A percentile compares a stretch with the other conserved stretches of the same genome.
phyloP scores from a whole-genome alignment of 2,888 invertebrate genomes.

The Stramonita haemastoma region DNA sequence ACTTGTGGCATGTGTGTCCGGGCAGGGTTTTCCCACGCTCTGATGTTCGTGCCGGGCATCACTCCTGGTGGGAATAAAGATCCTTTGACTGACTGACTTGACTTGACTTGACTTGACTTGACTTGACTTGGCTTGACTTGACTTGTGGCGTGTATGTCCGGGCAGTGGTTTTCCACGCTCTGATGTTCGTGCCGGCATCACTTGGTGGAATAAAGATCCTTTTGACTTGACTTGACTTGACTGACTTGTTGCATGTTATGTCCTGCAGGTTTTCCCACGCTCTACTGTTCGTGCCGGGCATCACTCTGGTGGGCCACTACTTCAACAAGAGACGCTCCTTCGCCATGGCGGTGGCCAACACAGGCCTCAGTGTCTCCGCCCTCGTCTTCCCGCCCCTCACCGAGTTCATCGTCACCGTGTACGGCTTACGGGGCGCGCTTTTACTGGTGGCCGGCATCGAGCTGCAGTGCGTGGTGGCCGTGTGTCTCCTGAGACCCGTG shows the following conservation, averaged over 20 bases:
- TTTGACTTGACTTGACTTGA: too few relatives aligned
- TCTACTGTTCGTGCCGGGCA: constrained; percentile 37
- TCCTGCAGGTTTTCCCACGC: constrained; percentile 37
- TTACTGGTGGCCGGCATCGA: constrained; percentile 43
- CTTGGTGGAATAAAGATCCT: too few relatives aligned
- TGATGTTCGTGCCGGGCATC: constrained; percentile 40
- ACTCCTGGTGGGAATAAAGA: constrained; percentile 41
- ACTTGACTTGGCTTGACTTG: too few relatives aligned
- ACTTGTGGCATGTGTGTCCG: neutral
- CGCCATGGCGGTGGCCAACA: constrained; percentile 44
- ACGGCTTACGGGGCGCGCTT: constrained; percentile 45
- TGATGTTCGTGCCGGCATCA: constrained; percentile 41
- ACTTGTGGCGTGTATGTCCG: too few relatives aligned
- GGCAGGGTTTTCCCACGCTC: constrained; percentile 32
- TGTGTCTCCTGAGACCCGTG: constrained; percentile 44
- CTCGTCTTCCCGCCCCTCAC: constrained; percentile 45
- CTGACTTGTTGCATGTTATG: neutral
- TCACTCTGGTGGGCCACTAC: constrained; percentile 43
- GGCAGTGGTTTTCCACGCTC: constrained; percentile 40
- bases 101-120: too few relatives aligned
- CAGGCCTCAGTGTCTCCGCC: constrained; percentile 46
- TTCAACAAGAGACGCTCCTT: constrained; percentile 47
- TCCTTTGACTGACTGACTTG: too few relatives aligned
- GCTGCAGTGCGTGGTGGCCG: constrained; percentile 39
- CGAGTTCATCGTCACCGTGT: constrained; percentile 34